Evolutionary conservation across 1,140 invertebrate genomes (phyloP).

Genomic region (Brachionus manjavacas): DNA sequence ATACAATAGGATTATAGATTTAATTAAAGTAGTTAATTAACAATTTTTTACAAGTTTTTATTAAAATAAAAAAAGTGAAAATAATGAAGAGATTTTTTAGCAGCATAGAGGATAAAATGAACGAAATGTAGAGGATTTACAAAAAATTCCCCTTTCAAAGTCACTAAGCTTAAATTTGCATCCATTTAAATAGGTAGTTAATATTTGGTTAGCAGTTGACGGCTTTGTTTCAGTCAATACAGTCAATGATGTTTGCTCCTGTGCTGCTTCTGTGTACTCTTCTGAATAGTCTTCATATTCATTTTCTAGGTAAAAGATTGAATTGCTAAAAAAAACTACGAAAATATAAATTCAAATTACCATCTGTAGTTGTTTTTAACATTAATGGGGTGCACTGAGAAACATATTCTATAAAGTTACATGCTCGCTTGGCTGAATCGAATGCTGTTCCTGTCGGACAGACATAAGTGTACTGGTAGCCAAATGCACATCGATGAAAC

Average conservation of each 20-base stretch:
- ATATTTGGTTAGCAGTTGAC: neutral
- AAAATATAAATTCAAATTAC: neutral
- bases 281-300: neutral
- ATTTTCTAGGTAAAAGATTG: neutral
- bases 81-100: neutral
- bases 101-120: constrained; percentile 13
- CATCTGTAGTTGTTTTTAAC: neutral
- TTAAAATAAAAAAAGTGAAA: neutral
- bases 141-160: neutral
- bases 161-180: constrained; percentile 16
- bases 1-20: constrained; percentile 11
- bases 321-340: neutral
- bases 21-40: constrained; percentile 29
- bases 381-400: neutral
- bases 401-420: constrained; percentile 10
- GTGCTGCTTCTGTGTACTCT: neutral
- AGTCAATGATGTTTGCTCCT: neutral
- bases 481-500: constrained; percentile 28
- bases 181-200: neutral
- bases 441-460: neutral
- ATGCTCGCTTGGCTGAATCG: neutral
- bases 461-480: constrained; percentile 21
- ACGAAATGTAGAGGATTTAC: constrained; percentile 18
- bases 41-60: neutral
- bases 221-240: neutral